Evolutionary conservation across 2,888 invertebrate genomes (phyloP).

Genomic region (Machimus atricapillus): DNA sequence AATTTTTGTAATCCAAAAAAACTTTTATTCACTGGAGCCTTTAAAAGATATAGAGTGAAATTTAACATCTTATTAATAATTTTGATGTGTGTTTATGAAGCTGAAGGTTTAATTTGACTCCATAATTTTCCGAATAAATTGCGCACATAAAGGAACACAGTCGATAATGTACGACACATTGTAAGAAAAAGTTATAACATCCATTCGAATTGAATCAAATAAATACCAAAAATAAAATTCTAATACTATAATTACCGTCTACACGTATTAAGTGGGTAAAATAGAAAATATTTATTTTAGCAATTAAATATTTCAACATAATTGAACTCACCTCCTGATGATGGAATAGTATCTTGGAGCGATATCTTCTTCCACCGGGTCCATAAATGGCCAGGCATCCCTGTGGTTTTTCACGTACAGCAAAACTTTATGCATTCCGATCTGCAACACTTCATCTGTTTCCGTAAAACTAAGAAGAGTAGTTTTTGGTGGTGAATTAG

Average conservation of each 20-base stretch:
- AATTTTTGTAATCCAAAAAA: neutral
- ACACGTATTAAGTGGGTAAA: neutral
- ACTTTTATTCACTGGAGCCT: neutral
- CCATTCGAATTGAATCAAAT: neutral
- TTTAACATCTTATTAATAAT: neutral
- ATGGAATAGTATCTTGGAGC: conserved; percentile 85
- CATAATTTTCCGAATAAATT: neutral
- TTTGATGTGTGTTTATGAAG: neutral
- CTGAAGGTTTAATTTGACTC: neutral
- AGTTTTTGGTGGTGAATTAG: conserved; percentile 48
- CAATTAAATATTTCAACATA: neutral
- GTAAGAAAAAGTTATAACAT: no score
- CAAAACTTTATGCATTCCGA: conserved; percentile 91
- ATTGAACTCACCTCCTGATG: conserved; percentile 64
- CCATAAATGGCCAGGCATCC: conserved; percentile 94
- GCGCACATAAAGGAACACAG: neutral
- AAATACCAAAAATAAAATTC: neutral
- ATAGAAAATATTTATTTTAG: neutral
- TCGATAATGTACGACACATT: neutral
- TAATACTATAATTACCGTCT: neutral
- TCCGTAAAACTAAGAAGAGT: conserved; percentile 73
- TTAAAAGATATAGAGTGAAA: neutral
- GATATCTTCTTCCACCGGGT: conserved; percentile 91
- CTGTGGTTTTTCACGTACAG: conserved; percentile 86
- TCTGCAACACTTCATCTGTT: conserved; percentile 83